Percentiles rank a stretch among this genome's conserved stretches.
phyloP scores from a whole-genome alignment of 2,888 invertebrate genomes.

The Tanytarsus gracilentus region DNA sequence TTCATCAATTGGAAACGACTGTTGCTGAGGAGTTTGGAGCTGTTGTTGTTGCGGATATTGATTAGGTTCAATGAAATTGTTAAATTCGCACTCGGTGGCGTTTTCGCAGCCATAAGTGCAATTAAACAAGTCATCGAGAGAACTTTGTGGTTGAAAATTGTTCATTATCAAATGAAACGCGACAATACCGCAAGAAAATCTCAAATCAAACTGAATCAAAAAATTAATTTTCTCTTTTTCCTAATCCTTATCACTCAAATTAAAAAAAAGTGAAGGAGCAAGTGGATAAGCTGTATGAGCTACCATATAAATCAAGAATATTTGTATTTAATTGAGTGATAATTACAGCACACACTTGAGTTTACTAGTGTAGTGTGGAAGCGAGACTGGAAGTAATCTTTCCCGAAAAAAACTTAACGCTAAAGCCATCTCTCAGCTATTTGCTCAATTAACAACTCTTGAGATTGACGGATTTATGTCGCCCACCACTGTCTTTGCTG shows the following conservation, averaged over 20 bases:
- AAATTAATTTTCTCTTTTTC: too few species aligned
- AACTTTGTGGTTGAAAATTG: neutral
- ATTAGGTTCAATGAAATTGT: neutral
- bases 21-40: neutral
- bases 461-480: neutral
- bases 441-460: constrained; percentile 18
- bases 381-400: too few species aligned
- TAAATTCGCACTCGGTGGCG: constrained; percentile 3
- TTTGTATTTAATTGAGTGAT: neutral
- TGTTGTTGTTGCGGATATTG: constrained; percentile 4
- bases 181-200: neutral
- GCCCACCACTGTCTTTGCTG: neutral
- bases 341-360: too few species aligned
- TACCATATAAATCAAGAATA: neutral
- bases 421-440: constrained; percentile 17
- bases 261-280: neutral
- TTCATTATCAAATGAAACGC: too few species aligned
- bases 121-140: neutral
- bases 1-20: neutral
- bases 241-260: too few species aligned
- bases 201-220: neutral
- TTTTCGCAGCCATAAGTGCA: constrained; percentile 6
- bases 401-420: too few species aligned
- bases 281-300: neutral
- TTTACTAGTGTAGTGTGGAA: too few species aligned